Base-by-base conservation (phyloP, 2,113 vertebrate genomes). In the Bujurquina vittata region DNA sequence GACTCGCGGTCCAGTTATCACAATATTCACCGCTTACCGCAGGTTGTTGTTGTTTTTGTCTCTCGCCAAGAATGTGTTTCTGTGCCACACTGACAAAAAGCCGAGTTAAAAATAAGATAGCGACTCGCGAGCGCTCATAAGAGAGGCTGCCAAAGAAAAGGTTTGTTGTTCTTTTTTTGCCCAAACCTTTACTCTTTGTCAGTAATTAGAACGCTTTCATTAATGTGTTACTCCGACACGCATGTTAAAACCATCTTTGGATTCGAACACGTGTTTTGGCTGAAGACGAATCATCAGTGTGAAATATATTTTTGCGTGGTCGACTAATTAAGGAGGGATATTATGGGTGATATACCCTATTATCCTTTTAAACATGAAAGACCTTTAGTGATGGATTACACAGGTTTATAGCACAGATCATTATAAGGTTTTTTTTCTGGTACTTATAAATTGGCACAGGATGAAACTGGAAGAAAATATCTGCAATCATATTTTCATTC, bases 331-430 rank as follows among this genome's bases (percentile, higher is more conserved):
- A n/a, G 54, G 22, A 84, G 18, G 29, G 10, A 79, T 84, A 81
- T 85, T 83, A 84, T 49, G 17, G 23, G 15, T 57, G 23, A 77
- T 79, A 49, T 35, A 75, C 7, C 0, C 4, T 55, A 18, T 89
- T n/a, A 77, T 85, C 76, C 35, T n/a, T 72, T 79, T 35, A 46
- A 76, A 74, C 77, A 62, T 80, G 72, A 88, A 83, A 89, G n/a
- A 74, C 57, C 26, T 79, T 83, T 73, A 80, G 65, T 59, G 60
- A 89, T 79, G 84, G 73, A 93, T 92, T 91, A 88, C 63, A 84
- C 79, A 81, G 75, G n/a, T 83, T 90, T 73, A 72, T 29, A 59
- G 4, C 62, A 40, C 46, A 49, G 58, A 84, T 87, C 75, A 84
- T 80, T 80, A 74, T 57, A 69, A 77, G 10, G 29, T 4, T 20